phyloP scores from a whole-genome alignment of 2,797 vertebrate species.

The Cynopterus sphinx region DNA sequence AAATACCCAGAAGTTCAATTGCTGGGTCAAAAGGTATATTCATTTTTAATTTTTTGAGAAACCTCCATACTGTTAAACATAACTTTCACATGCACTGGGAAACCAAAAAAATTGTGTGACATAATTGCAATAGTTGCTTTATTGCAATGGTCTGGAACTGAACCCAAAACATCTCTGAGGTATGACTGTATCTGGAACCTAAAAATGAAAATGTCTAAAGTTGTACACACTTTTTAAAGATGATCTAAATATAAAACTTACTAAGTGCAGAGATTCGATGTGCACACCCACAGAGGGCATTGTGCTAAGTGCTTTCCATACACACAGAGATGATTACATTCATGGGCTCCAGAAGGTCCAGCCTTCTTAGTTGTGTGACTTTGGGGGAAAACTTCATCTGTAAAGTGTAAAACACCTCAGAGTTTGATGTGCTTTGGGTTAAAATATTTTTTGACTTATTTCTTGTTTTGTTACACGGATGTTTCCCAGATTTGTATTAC shows the following conservation, averaged over 20 bases:
- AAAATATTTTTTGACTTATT: neutral
- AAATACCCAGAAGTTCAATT: no score
- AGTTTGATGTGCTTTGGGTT: neutral
- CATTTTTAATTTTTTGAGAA: no score
- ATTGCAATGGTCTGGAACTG: neutral
- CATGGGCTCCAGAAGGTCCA: neutral
- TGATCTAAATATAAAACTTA: neutral
- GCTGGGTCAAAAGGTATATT: no score
- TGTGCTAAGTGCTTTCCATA: neutral
- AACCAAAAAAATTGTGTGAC: neutral
- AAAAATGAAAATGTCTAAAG: slow-evolving; percentile 56
- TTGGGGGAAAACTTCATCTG: neutral
- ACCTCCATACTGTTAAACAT: neutral
- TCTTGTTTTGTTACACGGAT: neutral
- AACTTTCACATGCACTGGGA: neutral
- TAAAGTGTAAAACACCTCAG: neutral
- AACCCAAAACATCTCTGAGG: neutral
- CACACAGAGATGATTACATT: neutral
- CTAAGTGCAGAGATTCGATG: neutral
- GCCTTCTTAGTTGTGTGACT: neutral
- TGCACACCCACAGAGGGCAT: neutral
- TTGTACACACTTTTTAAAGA: slow-evolving; percentile 2
- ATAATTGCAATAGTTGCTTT: neutral
- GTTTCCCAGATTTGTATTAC: neutral
- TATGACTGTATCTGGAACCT: slow-evolving; percentile 89